These are phyloP conservation scores for Spilarctia lutea DNA, from an alignment of 2,888 invertebrate genomes.

Conservation along the genomic window DNA sequence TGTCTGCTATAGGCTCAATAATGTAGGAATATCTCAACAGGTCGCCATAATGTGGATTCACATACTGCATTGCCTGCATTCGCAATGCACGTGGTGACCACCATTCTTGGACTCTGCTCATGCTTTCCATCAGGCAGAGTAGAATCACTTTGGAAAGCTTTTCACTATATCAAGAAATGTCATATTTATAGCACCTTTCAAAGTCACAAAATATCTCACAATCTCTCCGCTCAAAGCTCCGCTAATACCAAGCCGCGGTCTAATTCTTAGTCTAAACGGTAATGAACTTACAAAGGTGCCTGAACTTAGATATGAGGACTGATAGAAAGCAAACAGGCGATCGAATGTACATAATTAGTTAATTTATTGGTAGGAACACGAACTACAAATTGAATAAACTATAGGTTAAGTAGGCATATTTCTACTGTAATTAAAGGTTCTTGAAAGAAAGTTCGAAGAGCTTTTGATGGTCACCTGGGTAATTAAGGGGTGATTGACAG, in stretches of 20 bases:
- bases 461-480: not conserved
- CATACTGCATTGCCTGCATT: too few relatives aligned
- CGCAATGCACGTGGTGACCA: too few relatives aligned
- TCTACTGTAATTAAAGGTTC: not conserved
- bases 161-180: too few relatives aligned
- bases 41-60: too few relatives aligned
- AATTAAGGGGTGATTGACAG: not conserved
- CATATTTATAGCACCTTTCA: not conserved
- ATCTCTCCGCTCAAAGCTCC: slow-evolving; percentile 9
- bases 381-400: slow-evolving; percentile 20
- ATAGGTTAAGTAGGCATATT: not conserved
- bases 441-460: not conserved
- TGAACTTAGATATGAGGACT: slow-evolving; percentile 47
- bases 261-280: slow-evolving; percentile 44
- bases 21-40: too few relatives aligned
- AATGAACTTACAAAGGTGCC: slow-evolving; percentile 65
- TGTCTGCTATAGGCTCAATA: too few relatives aligned
- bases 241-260: not conserved
- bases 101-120: too few relatives aligned
- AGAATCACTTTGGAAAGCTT: too few relatives aligned
- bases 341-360: slow-evolving; percentile 39
- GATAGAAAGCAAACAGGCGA: slow-evolving; percentile 20
- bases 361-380: slow-evolving; percentile 12
- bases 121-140: too few relatives aligned
- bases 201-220: not conserved